phyloP scores from a whole-genome alignment of 2,888 invertebrate genomes.

The Dynastes tityus region DNA sequence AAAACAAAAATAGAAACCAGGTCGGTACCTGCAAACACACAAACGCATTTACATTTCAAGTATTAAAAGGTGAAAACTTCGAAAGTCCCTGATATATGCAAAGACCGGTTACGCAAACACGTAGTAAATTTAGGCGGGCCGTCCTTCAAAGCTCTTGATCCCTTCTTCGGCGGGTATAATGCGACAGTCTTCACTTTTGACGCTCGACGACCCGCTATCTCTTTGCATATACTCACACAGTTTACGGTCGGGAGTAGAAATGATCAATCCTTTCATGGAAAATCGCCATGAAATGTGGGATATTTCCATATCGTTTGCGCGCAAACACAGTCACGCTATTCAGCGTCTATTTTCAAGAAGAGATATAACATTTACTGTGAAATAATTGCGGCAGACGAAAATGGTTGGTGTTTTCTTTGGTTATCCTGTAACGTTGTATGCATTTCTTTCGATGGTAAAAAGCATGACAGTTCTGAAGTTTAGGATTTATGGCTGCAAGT shows the following conservation, averaged over 20 bases:
- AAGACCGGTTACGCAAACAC: constrained; percentile 20
- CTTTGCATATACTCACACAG: constrained; percentile 22
- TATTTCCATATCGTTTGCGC: constrained; percentile 33
- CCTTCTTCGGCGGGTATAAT: constrained; percentile 23
- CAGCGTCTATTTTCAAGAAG: background rate
- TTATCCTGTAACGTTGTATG: background rate
- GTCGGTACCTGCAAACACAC: no score
- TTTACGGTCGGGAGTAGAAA: constrained; percentile 10
- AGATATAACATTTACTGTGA: constrained; percentile 18
- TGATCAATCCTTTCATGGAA: constrained; percentile 21
- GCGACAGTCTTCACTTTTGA: constrained; percentile 16
- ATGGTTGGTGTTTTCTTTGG: background rate
- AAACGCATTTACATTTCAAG: constrained; percentile 14
- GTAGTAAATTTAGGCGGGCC: constrained; percentile 23
- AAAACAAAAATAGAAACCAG: no score
- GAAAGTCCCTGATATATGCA: background rate
- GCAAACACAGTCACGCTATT: constrained; percentile 8
- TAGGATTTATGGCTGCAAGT: no score
- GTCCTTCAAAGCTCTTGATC: constrained; percentile 30
- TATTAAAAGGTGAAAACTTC: constrained; percentile 16
- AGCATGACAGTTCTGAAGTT: no score
- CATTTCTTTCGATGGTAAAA: background rate
- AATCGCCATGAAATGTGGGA: constrained; percentile 12
- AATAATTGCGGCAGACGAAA: background rate
- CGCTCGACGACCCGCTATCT: constrained; percentile 29